phyloP scores from a whole-genome alignment of 2,888 invertebrate species.

The Laspeyria flexula region DNA sequence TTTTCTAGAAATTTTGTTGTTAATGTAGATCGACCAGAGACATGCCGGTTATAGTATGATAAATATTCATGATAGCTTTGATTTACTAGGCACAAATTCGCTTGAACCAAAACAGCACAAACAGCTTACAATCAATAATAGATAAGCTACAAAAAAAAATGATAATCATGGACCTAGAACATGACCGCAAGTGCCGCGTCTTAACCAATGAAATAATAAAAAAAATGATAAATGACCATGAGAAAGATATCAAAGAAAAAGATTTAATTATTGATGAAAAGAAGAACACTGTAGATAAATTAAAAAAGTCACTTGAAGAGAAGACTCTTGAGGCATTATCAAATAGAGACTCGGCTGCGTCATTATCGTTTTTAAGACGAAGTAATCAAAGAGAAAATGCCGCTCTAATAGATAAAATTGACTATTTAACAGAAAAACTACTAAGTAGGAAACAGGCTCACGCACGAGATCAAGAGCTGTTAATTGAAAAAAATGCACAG shows the following conservation, averaged over 20 bases:
- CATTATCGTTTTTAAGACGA: background rate
- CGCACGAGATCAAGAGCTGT: background rate
- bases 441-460: background rate
- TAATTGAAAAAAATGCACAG: background rate
- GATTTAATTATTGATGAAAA: background rate
- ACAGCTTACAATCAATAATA: background rate
- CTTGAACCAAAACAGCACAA: background rate
- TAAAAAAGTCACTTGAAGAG: background rate
- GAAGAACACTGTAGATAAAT: background rate
- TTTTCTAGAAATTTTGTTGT: too few species aligned
- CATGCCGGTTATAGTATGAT: too few species aligned
- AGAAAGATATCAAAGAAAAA: background rate
- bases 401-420: background rate
- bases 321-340: background rate
- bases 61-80: background rate
- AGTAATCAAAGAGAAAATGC: background rate
- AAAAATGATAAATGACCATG: background rate
- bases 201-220: background rate
- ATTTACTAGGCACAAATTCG: background rate
- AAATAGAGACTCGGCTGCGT: background rate
- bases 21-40: constrained; percentile 17
- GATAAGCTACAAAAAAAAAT: background rate
- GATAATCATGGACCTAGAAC: background rate
- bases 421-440: background rate
- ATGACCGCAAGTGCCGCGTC: background rate